Conservation (phyloP, 2,113 vertebrate species). For the Meleagris gallopavo region DNA sequence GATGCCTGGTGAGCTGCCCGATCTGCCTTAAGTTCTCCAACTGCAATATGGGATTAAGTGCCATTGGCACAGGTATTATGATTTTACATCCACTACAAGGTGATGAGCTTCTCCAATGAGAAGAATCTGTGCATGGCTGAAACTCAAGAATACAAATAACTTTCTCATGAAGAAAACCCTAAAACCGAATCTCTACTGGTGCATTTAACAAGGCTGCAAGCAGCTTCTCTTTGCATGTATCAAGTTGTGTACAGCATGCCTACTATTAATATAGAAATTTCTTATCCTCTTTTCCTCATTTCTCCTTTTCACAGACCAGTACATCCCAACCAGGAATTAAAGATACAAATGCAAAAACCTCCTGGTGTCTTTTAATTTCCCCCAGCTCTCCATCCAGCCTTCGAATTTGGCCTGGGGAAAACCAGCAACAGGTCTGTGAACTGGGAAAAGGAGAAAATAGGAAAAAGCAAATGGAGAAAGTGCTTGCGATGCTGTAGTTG, state of each 20-base stretch:
- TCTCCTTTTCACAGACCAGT: background rate
- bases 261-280: background rate
- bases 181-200: background rate
- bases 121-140: background rate
- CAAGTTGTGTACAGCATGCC: background rate
- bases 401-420: background rate
- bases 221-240: background rate
- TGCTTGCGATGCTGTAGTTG: background rate
- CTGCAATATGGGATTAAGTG: background rate
- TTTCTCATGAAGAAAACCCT: background rate
- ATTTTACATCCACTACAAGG: background rate
- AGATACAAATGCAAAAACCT: background rate
- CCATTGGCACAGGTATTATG: fast-evolving
- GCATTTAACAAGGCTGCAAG: background rate
- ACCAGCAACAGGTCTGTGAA: background rate
- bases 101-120: background rate
- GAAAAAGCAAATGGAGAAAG: background rate
- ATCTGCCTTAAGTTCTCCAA: background rate
- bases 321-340: background rate
- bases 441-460: background rate
- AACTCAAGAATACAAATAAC: background rate
- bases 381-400: background rate
- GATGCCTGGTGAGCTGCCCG: background rate
- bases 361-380: background rate
- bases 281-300: background rate